Base-by-base conservation (phyloP, 2,113 vertebrate genomes). In the Oryzias celebensis region DNA sequence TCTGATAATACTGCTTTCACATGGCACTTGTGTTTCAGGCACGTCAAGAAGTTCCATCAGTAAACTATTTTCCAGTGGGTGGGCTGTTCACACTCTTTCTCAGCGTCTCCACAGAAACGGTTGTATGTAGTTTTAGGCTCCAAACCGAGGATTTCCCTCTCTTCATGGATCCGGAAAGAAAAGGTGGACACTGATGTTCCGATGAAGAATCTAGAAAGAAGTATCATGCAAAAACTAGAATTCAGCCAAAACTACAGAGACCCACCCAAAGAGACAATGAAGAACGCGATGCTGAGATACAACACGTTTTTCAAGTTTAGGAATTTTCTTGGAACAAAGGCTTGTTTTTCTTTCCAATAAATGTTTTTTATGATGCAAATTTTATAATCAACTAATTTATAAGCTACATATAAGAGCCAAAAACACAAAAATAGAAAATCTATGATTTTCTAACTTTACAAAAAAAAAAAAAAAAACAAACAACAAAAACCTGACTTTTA, bases 121-220 rank as follows among this genome's bases (percentile, higher is more conserved):
- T 94, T 98, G 73, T 99, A 99, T 0, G 97, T 98, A 4, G 93
- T 94, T 89, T 93, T 94, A 18, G 97, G 96, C 59, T 97, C 93
- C 65, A 99, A 94, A 6, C 97, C 96, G 28, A 99, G 78, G 59
- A 99, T 96, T 72, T 99, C 97, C 26, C 96, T 90, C 73, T 99
- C 97, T 65, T 99, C 97, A 0, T 98, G 96, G 77, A 99, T 98
- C 53, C 97, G 92, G 69, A 98, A 98, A n/a, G 97, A 98, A 85
- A 99, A 99, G 0, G 97, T 99, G 4, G 97, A 99, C 52, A 99
- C 94, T 0, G 97, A 97, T 0, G 97, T 98, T 52, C 97, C 97
- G 0, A 96, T 94, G 76, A 99, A 98, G 84, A 93, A 91, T 76
- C 97, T 99, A 82, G 23, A 46, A 88, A 47, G 7, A 45, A 45